Evolutionary conservation across 2,888 invertebrate species (phyloP).

Genomic region (Plebejus anna): DNA sequence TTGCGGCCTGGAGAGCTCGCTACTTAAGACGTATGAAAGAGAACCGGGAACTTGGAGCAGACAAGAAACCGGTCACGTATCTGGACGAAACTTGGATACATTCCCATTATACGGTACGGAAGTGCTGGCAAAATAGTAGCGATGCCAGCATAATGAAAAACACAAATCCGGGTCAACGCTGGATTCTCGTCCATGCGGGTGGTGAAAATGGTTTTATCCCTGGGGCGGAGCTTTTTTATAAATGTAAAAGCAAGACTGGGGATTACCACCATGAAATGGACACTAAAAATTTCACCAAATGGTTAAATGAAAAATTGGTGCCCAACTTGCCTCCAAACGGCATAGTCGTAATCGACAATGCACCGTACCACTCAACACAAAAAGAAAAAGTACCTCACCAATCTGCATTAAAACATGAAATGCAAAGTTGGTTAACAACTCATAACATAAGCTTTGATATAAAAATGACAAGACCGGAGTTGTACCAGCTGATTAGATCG

Average conservation of each 20-base stretch:
- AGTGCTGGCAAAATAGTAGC: constrained; percentile 1
- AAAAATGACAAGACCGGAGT: constrained; percentile 16
- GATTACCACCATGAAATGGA: constrained; percentile 41
- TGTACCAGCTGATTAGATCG: background rate
- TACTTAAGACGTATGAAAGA: background rate
- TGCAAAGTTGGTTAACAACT: background rate
- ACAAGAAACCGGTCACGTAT: background rate
- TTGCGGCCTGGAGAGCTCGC: constrained; percentile 5
- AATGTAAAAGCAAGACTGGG: constrained; percentile 36
- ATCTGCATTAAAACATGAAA: background rate
- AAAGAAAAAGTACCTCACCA: background rate
- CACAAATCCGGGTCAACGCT: background rate
- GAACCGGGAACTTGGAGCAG: background rate
- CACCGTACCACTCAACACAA: background rate
- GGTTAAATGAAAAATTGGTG: constrained; percentile 21
- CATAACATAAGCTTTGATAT: background rate
- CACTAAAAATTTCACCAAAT: constrained; percentile 27
- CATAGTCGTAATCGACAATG: constrained; percentile 3
- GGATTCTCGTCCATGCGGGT: constrained; percentile 36
- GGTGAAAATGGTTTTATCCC: constrained; percentile 38
- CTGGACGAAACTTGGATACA: constrained; percentile 10
- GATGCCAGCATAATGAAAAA: constrained; percentile 7
- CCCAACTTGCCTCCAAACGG: constrained; percentile 27
- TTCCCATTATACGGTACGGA: background rate
- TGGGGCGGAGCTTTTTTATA: constrained; percentile 38